Evolutionary conservation across 1,140 invertebrate genomes (phyloP).

Genomic region (Penaeus indicus): DNA sequence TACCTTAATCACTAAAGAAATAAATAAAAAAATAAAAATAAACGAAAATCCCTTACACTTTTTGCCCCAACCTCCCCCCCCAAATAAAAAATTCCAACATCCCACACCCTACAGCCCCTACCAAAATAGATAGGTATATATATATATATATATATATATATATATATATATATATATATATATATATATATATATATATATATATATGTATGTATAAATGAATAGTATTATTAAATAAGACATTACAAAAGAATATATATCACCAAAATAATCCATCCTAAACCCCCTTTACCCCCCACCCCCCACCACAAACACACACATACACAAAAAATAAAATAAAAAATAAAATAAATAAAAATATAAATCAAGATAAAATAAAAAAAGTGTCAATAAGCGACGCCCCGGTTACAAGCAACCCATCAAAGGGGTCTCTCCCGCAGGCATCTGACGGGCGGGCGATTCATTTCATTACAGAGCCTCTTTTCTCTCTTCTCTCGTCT

Average conservation of each 20-base stretch:
- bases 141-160: slow-evolving; percentile 15
- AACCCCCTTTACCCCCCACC: background rate
- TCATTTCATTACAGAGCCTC: background rate
- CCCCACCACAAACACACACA: no score
- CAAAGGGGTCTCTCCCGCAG: no score
- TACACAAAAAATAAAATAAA: no score
- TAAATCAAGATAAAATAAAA: no score
- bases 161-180: background rate
- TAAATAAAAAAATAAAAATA: no score
- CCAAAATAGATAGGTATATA: background rate
- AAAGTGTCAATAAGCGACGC: no score
- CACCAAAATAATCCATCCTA: background rate
- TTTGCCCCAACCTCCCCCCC: background rate
- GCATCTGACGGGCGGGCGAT: no score
- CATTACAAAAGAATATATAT: background rate
- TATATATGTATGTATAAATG: background rate
- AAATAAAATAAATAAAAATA: no score
- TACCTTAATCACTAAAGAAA: no score
- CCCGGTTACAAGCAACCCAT: no score
- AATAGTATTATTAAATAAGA: background rate
- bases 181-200: slow-evolving; percentile 11
- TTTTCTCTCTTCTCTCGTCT: background rate
- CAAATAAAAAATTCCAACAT: background rate
- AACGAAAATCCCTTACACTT: no score
- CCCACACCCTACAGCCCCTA: no score